These are phyloP conservation scores for Pandemis corylana DNA, from an alignment of 2,888 invertebrate genomes.

Conservation along the genomic window DNA sequence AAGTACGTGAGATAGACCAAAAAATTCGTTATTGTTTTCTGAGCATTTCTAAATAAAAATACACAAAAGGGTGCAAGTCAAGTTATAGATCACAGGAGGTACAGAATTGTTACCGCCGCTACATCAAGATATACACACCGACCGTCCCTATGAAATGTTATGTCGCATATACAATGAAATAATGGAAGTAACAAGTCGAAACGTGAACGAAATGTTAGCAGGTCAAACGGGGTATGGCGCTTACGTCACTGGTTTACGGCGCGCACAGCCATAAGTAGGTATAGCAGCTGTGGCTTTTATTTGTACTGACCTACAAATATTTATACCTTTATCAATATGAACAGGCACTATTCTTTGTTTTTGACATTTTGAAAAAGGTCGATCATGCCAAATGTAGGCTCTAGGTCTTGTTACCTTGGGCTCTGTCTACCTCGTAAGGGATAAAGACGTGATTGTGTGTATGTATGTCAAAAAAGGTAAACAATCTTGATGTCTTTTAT, in stretches of 20 bases:
- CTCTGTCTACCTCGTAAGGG: too few species aligned
- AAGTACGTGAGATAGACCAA: too few species aligned
- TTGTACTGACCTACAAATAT: background rate
- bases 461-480: too few species aligned
- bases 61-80: too few species aligned
- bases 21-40: too few species aligned
- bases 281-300: slow-evolving; percentile 2
- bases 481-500: too few species aligned
- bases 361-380: too few species aligned
- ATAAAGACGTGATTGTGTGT: too few species aligned
- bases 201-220: slow-evolving; percentile 17
- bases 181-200: slow-evolving; percentile 13
- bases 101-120: background rate
- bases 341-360: background rate
- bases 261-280: background rate
- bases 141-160: background rate
- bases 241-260: background rate
- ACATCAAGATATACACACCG: background rate
- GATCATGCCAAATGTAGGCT: too few species aligned
- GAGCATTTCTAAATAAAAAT: too few species aligned
- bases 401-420: too few species aligned
- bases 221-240: slow-evolving; percentile 8
- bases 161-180: slow-evolving; percentile 8
- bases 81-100: too few species aligned
- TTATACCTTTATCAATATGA: background rate